Base-by-base conservation (phyloP, 2,888 invertebrate genomes). In the Seira ritae region DNA sequence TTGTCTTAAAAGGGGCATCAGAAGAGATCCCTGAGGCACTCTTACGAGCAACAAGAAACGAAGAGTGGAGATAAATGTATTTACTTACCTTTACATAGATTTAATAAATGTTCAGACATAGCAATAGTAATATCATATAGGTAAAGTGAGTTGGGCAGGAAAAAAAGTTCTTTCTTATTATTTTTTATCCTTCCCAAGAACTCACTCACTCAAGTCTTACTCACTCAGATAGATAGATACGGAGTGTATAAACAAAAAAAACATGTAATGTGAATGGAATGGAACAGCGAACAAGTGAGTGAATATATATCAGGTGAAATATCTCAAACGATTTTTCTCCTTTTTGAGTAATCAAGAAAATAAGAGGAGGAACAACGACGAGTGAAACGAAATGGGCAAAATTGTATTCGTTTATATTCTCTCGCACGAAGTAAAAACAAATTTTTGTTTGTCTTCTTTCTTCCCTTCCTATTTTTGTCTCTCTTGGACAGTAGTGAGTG, bases 21-120 rank as follows among this genome's bases (percentile, higher is more conserved):
- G 37, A 69, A 31, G 60, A 73, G 71, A 65, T 80, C 79, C 79
- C 79, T 73, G 68, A 72, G 79, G 79, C 79, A 80, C 79, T 73
- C 72, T 80, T 80, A 80, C 67, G 67, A 80, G 71, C 55, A 24
- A 37, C 15, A 20, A 20, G 23, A 22, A 66, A 46, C 74, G 66
- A 74, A 66, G 65, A 73, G 73, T 46, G 42, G 74, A 74, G 71
- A 55, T 74, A 74, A 74, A 67, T 17, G 55, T 55, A 55, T 55
- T 55, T 24, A 69, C 31, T 69, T 22, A 19, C 19, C 31, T 69
- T 22, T 69, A 31, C 69, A 80, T 80, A 77, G 80, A 84, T 80
- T 62, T 71, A 84, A 80, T 79, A 67, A 76, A 73, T 84, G 75
- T 76, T 67, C 10, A 69, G 19, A 69, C 23, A 19, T 69, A 22